Conservation (phyloP, 2,797 vertebrate species). For the Rhyacichthys aspro region DNA sequence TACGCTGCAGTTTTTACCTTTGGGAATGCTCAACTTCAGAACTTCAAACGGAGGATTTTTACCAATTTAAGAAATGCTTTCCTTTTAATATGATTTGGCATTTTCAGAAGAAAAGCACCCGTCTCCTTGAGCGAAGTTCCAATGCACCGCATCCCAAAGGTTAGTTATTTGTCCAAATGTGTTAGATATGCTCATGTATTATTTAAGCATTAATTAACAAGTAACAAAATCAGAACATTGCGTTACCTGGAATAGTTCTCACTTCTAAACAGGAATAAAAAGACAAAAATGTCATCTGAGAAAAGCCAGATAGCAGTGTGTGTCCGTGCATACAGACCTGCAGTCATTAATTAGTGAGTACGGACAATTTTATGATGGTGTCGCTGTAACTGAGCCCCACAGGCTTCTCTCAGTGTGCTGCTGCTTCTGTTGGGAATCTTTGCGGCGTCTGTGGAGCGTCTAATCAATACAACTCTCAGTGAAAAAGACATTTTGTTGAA, state of each 20-base stretch:
- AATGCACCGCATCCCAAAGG: conserved; percentile 54
- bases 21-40: conserved; percentile 30
- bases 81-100: conserved; percentile 3
- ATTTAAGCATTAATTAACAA: not conserved
- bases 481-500: conserved; percentile 13
- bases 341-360: conserved; percentile 13
- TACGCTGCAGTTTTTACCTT: conserved; percentile 31
- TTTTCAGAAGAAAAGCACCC: conserved; percentile 27
- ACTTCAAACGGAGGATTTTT: conserved; percentile 36
- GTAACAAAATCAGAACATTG: not conserved
- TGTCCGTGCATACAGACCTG: conserved; percentile 20
- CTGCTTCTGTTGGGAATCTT: conserved; percentile 1
- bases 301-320: conserved; percentile 1
- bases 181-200: not conserved
- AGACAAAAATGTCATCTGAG: conserved; percentile 26
- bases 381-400: conserved; percentile 6
- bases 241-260: not conserved
- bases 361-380: conserved; percentile 24
- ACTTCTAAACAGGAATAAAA: conserved; percentile 25
- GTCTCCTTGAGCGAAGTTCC: conserved; percentile 46
- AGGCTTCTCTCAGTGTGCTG: conserved; percentile 8
- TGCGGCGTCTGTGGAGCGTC: not conserved
- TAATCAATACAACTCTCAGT: conserved; percentile 32
- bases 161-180: conserved; percentile 36
- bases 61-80: conserved; percentile 13